Evolutionary conservation across 1,140 invertebrate species (phyloP).

Genomic region (Pogonomyrmex californicus): DNA sequence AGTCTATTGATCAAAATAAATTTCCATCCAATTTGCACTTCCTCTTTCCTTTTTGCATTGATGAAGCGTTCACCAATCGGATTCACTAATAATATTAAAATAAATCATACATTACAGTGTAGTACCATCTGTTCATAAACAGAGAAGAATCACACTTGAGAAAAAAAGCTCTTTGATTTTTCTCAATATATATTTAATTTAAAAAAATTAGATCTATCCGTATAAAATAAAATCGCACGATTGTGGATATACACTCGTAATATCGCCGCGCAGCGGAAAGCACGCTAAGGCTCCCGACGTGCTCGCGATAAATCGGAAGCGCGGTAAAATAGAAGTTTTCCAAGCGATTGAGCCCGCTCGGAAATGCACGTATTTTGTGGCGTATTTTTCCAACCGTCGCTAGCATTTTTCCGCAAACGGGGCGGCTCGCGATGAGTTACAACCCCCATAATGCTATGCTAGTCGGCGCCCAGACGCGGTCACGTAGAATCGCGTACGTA

Average conservation of each 20-base stretch:
- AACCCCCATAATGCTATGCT: conserved; percentile 59
- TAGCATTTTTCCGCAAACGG: conserved; percentile 58
- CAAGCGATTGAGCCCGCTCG: conserved; percentile 59
- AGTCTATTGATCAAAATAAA: conserved; percentile 19
- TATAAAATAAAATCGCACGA: conserved; percentile 15
- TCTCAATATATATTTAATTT: not conserved
- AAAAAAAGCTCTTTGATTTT: not conserved
- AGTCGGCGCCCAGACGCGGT: conserved; percentile 47
- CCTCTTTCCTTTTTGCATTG: not conserved
- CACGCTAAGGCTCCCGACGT: conserved; percentile 54
- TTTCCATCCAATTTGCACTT: not conserved
- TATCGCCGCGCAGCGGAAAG: conserved; percentile 14
- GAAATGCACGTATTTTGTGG: conserved; percentile 39
- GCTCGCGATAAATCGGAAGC: conserved; percentile 61
- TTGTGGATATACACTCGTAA: not conserved
- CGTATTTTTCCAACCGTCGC: conserved; percentile 51
- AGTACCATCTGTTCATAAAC: not conserved
- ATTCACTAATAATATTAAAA: not conserved
- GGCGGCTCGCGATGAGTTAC: conserved; percentile 59
- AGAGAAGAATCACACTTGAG: not conserved
- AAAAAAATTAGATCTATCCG: conserved; percentile 4
- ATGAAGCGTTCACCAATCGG: not conserved
- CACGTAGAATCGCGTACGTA: conserved; percentile 53
- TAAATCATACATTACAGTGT: not conserved
- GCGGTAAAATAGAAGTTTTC: conserved; percentile 60